Base-by-base conservation (phyloP, 2,888 invertebrate genomes). In the Eulithis testata region DNA sequence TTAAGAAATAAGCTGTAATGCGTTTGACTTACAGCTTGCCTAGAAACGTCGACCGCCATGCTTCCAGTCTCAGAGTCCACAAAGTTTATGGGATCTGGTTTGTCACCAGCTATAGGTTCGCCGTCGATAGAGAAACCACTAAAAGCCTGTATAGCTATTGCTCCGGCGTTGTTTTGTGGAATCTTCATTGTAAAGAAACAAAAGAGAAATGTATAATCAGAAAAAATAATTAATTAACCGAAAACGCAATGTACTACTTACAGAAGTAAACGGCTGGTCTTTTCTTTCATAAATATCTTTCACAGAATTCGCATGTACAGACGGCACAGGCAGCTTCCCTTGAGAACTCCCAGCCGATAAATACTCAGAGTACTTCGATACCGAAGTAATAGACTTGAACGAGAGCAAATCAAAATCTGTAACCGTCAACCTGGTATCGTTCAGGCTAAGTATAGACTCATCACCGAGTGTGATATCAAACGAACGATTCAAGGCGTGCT, bases 31-130 rank as follows among this genome's bases (percentile, higher is more conserved):
- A 91, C 91, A 47, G 85, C 77, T 76, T 81, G 89, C 77, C 91
- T 85, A 11, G 71, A 73, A 27, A 79, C 65, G n/a, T 77, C 79
- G 4, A 80, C 66, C 7, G 82, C 76, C 44, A 82, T 31, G 71
- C 87, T 89, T n/a, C 88, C 88, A 47, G 89, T 87, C 70, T 90
- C 90, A 1, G 90, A 88, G 65, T 91, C 89, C 0, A 89, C 74
- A n/a, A 84, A 74, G 68, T 86, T 87, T 0, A 86, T 73, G 51
- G 77, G 80, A 74, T 91, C 86, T 4, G 81, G 82, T 63, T 84
- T 85, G 64, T 90, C 87, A 1, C 87, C 85, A n/a, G 75, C 72
- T 14, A 83, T 66, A 0, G 77, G 78, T 47, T 81, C 85, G 3
- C 73, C 77, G 52, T 86, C 80, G 56, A 91, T 80, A 14, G 91